Evolutionary conservation across 2,113 vertebrate species (phyloP).

Genomic region (Bujurquina vittata): DNA sequence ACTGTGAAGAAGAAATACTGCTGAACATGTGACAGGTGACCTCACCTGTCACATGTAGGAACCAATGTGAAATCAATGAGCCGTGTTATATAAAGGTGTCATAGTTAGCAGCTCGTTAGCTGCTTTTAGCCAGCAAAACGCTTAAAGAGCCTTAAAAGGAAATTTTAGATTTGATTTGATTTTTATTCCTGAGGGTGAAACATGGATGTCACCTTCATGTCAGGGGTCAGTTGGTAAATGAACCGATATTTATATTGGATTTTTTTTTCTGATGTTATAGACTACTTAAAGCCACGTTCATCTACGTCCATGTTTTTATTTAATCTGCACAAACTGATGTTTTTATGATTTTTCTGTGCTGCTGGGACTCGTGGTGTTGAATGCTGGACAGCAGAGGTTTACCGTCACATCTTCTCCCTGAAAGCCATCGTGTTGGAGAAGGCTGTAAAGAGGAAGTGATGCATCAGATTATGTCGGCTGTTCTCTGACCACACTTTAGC

Average conservation of each 20-base stretch:
- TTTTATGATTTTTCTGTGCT: too few relatives aligned
- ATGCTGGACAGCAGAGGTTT: too few relatives aligned
- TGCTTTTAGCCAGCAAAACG: background rate
- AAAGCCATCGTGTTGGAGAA: too few relatives aligned
- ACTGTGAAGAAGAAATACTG: background rate
- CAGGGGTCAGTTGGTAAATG: background rate
- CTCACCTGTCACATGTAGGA: background rate
- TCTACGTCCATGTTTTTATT: too few relatives aligned
- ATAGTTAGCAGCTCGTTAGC: too few relatives aligned
- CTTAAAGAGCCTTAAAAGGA: background rate
- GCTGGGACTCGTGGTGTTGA: too few relatives aligned
- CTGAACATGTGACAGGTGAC: background rate
- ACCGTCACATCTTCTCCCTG: background rate
- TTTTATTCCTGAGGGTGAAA: background rate
- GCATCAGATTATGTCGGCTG: too few relatives aligned
- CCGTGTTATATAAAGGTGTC: background rate
- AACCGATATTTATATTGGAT: background rate
- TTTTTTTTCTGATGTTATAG: rapidly evolving
- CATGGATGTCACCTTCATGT: background rate
- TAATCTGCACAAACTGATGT: too few relatives aligned
- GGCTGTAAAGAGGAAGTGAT: too few relatives aligned
- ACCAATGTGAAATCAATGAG: background rate
- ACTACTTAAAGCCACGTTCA: background rate
- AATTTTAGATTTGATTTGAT: background rate
- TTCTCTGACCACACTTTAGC: too few relatives aligned